Evolutionary conservation across 2,113 vertebrate species (phyloP), one percentile per base, ranked within the genome.

Genomic region (Fukomys damarensis): DNA sequence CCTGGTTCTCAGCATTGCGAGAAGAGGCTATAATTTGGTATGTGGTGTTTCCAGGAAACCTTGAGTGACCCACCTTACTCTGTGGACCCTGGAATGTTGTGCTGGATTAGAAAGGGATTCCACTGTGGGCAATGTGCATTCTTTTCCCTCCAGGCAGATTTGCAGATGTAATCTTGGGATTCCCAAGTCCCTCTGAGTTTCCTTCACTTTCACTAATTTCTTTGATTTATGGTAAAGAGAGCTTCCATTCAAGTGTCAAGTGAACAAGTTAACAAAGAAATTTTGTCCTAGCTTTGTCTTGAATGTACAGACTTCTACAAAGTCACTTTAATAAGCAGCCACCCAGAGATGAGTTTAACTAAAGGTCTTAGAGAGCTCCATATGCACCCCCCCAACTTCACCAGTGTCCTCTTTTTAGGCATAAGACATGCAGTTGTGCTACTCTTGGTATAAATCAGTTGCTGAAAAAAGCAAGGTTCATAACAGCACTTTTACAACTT

Each of bases 151-250:
- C 85, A 81, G 66, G 81, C 2, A 52, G 54, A 90, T 54, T 79
- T 92, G 72, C 68, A 86, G 87, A 76, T 61, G 38, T 91, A 72
- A 93, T 84, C 88, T 76, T 91, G 95, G n/a, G 19, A 11, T 95
- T 97, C 92, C 87, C 63, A 66, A 87, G 16, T 82, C 46, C 3
- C 56, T 97, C 96, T 96, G 85, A 97, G 88, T 88, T 94, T 97
- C 83, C 95, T 96, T 97, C 72, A 89, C 49, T 85, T 89, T 61
- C 85, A 83, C 79, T 35, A 81, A 80, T 89, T 84, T 65, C 81
- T 74, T 79, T 65, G 70, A 38, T 88, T 85, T 38, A 66, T 58
- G 95, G 70, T 79, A 52, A 91, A 92, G 76, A 94, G 90, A 83
- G 35, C 59, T 95, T 97, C 80, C 5, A 1, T 74, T 63, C 61